phyloP scores from a whole-genome alignment of 1,140 invertebrate genomes.

The Neomicropteryx cornuta region DNA sequence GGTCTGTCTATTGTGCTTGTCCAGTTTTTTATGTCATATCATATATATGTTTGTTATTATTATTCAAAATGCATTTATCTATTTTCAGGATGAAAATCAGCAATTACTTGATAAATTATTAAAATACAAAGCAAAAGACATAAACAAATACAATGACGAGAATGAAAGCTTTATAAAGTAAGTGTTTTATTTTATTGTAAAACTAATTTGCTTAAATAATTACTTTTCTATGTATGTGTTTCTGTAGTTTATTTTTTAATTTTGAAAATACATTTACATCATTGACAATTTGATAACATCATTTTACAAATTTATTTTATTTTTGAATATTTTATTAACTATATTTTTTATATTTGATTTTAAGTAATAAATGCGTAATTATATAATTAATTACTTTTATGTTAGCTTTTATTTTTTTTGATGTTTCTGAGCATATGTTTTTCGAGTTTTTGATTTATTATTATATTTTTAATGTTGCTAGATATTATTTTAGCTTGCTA shows the following conservation, averaged over 20 bases:
- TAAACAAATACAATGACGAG: conserved; percentile 88
- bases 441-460: conserved; percentile 16
- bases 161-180: conserved; percentile 86
- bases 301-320: conserved; percentile 2
- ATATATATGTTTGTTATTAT: conserved; percentile 1
- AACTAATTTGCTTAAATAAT: neutral
- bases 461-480: too few species aligned
- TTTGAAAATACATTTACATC: neutral
- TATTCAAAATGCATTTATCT: conserved; percentile 6
- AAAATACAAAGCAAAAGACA: conserved; percentile 85
- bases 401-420: neutral
- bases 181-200: conserved; percentile 24
- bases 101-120: conserved; percentile 80
- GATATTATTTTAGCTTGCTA: too few species aligned
- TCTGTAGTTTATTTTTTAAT: conserved; percentile 1
- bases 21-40: too few species aligned
- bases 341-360: neutral
- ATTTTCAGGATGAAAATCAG: conserved; percentile 76
- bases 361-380: neutral
- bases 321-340: conserved; percentile 1
- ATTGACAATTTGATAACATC: neutral
- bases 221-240: conserved; percentile 1
- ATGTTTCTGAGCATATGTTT: conserved; percentile 6
- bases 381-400: neutral
- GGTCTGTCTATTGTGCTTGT: too few species aligned